Conservation (phyloP, 2,888 invertebrate species). For the Gryllus longicercus region DNA sequence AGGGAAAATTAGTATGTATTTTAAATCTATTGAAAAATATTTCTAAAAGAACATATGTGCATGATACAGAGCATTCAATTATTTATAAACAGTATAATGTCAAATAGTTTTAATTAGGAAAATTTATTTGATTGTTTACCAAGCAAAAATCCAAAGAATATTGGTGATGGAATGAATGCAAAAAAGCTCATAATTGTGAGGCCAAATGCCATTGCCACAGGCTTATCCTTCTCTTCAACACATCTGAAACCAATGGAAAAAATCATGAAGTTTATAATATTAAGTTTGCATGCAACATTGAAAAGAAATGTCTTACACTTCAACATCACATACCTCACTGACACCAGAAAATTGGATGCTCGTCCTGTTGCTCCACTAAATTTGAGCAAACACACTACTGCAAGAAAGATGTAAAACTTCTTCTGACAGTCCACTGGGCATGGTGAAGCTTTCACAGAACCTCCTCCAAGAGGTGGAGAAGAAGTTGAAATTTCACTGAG, state of each 20-base stretch:
- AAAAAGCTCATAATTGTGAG: constrained; percentile 66
- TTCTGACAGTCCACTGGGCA: constrained; percentile 57
- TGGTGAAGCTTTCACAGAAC: constrained; percentile 51
- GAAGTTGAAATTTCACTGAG: not conserved
- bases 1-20: no score
- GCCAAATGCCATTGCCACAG: constrained; percentile 67
- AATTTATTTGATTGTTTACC: constrained; percentile 46
- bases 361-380: constrained; percentile 59
- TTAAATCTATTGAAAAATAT: no score
- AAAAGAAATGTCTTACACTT: not conserved
- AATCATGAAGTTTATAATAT: not conserved
- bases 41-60: no score
- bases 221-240: constrained; percentile 69
- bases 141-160: constrained; percentile 69
- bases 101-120: no score
- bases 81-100: no score
- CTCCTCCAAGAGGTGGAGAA: constrained; percentile 37
- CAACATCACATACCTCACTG: constrained; percentile 50
- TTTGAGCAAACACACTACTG: constrained; percentile 56
- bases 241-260: constrained; percentile 49
- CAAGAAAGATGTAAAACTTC: constrained; percentile 54
- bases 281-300: not conserved
- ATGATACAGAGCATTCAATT: no score
- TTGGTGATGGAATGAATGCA: constrained; percentile 72
- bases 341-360: constrained; percentile 60